Percentiles rank a stretch among this genome's conserved stretches.
phyloP scores from a whole-genome alignment of 2,113 vertebrate species.

The Cyanistes caeruleus region DNA sequence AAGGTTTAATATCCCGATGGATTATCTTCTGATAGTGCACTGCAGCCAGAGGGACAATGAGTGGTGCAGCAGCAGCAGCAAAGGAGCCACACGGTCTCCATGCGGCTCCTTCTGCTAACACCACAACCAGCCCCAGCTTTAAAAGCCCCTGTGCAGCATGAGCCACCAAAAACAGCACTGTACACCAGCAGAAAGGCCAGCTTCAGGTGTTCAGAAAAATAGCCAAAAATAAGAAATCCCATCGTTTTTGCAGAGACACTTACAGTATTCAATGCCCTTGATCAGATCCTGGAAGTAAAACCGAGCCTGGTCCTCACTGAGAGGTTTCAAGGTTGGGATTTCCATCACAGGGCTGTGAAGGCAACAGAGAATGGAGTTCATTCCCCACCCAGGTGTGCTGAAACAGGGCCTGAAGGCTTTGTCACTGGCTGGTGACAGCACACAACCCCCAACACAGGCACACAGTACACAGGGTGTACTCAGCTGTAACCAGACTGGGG shows the following conservation, averaged over 20 bases:
- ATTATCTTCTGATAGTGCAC: conserved; percentile 99
- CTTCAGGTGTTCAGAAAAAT: background rate
- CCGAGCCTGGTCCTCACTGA: conserved; percentile 92
- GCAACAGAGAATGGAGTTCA: background rate
- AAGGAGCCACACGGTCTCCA: accelerated
- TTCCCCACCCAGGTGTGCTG: background rate
- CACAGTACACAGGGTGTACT: background rate
- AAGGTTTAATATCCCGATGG: conserved; percentile 95
- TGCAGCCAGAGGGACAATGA: conserved; percentile 33
- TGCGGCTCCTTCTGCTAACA: background rate
- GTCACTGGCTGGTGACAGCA: background rate
- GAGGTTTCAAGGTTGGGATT: conserved; percentile 90
- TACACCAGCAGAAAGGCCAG: background rate
- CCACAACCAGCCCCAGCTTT: background rate
- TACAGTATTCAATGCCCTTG: conserved; percentile 96
- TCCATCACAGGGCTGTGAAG: conserved; percentile 92
- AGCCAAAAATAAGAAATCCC: background rate
- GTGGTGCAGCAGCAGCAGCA: background rate
- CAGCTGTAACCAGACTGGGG: background rate
- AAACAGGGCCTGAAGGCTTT: background rate
- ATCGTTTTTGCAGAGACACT: conserved; percentile 48
- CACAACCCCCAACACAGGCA: background rate
- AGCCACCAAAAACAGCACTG: accelerated
- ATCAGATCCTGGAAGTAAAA: conserved; percentile 98
- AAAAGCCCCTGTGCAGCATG: background rate